A percentile compares a stretch with the other conserved stretches of the same genome.
Conservation (phyloP, 1,140 invertebrate genomes). For the Eriocheir sinensis region DNA sequence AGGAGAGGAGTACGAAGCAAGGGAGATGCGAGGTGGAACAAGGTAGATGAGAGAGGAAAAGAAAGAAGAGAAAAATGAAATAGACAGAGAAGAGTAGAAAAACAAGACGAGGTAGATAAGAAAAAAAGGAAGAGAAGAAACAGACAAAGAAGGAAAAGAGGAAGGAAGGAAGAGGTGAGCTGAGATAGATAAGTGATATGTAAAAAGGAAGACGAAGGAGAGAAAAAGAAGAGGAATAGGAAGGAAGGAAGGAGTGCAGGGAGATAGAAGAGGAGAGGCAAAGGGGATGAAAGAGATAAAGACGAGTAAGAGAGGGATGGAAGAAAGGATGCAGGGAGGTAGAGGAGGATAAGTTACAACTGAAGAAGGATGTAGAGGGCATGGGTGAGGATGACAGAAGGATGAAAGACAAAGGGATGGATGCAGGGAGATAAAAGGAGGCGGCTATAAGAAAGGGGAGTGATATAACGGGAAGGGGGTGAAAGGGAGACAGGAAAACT, state of each 20-base stretch:
- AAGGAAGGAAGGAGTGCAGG: not conserved
- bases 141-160: no score
- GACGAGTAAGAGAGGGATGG: not conserved
- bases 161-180: not conserved
- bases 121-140: no score
- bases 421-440: not conserved
- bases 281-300: not conserved
- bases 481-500: not conserved
- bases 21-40: no score
- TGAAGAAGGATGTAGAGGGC: no score
- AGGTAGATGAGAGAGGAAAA: no score
- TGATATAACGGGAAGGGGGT: not conserved
- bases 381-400: no score
- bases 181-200: not conserved
- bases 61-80: not conserved
- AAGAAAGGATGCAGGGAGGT: not conserved
- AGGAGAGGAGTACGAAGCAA: no score
- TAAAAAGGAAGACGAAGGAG: not conserved
- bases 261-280: not conserved
- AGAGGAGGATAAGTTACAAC: not conserved
- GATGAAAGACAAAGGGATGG: not conserved
- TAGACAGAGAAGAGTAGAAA: not conserved
- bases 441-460: not conserved
- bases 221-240: not conserved
- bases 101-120: not conserved